These are phyloP conservation scores for Heliangelus exortis DNA, from an alignment of 2,797 vertebrate species.

Conservation along the genomic window DNA sequence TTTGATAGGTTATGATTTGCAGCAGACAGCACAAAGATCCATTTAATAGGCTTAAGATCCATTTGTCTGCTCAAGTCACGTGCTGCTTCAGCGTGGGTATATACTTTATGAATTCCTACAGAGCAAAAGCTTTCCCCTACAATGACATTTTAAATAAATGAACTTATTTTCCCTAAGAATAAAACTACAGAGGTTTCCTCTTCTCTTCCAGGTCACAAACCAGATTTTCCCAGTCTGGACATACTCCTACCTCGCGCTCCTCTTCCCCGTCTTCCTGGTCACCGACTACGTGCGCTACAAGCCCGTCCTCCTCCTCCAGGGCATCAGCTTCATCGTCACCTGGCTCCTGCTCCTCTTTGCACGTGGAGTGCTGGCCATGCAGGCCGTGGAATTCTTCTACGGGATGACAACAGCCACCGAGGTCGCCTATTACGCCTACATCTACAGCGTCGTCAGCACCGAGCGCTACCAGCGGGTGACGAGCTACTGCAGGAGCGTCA, in stretches of 20 bases:
- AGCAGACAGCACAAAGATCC: neutral
- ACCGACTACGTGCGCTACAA: conserved; percentile 94
- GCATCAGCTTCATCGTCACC: conserved; percentile 75
- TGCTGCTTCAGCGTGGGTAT: neutral
- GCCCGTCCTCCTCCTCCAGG: conserved; percentile 87
- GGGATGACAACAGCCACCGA: conserved; percentile 88
- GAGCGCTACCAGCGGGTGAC: conserved; percentile 84
- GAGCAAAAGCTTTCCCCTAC: neutral
- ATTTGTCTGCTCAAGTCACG: neutral
- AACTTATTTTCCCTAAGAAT: neutral
- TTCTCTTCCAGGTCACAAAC: conserved; percentile 82
- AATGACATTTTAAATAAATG: neutral
- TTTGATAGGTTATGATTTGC: neutral
- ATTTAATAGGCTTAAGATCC: neutral
- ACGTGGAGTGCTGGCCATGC: conserved; percentile 82
- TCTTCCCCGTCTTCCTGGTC: conserved; percentile 90
- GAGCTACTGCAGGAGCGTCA: conserved; percentile 79
- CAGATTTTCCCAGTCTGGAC: conserved; percentile 91
- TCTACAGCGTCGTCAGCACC: conserved; percentile 85
- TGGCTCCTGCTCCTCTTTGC: conserved; percentile 84
- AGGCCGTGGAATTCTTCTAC: conserved; percentile 85
- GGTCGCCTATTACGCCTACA: conserved; percentile 95
- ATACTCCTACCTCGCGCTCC: conserved; percentile 86
- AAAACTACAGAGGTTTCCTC: neutral
- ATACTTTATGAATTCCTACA: neutral